Evolutionary conservation across 2,797 vertebrate genomes (phyloP).

Genomic region (Morus bassanus): DNA sequence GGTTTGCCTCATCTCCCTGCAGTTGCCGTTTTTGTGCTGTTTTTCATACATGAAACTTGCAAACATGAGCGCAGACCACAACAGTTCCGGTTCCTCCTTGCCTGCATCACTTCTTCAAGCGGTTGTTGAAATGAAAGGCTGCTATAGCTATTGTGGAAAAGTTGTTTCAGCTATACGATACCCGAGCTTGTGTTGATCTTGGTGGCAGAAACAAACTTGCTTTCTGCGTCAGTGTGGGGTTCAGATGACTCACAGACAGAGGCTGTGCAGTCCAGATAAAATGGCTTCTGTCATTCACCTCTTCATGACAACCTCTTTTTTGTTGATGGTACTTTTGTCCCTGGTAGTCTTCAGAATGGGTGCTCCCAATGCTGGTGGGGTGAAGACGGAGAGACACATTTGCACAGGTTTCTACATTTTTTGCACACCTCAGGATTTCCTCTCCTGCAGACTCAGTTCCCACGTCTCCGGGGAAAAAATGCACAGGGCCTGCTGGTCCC

Average conservation of each 20-base stretch:
- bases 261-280: neutral
- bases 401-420: neutral
- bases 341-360: neutral
- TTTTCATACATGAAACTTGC: neutral
- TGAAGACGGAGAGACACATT: neutral
- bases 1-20: neutral
- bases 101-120: neutral
- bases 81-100: neutral
- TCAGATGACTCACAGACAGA: neutral
- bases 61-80: neutral
- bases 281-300: neutral
- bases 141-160: neutral
- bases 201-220: neutral
- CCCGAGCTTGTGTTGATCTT: fast-evolving
- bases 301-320: neutral
- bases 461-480: neutral
- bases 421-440: neutral
- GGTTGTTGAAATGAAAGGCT: fast-evolving
- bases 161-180: neutral
- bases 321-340: neutral
- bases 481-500: too few relatives aligned
- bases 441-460: neutral
- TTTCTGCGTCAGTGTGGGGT: neutral
- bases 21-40: neutral
- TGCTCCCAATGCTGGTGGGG: neutral